Base-by-base conservation (phyloP, 2,113 vertebrate species). In the Lamprologus sp. region DNA sequence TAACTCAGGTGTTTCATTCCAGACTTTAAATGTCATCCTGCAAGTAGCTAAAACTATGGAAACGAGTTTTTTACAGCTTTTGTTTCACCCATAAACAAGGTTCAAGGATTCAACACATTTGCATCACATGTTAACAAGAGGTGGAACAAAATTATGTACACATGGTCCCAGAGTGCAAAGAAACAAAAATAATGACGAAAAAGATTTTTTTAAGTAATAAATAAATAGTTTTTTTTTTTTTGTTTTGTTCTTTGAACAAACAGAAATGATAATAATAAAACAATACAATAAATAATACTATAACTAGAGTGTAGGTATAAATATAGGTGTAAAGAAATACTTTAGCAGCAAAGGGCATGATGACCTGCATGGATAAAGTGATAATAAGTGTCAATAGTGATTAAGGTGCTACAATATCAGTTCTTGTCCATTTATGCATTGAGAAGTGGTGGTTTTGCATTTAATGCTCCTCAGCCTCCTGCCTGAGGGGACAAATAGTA, bases 361-460 rank as follows among this genome's bases (percentile, higher is more conserved):
- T 21, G 51, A 53, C 51, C 1, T 0, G 5, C 51, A 53, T 0
- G 0, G 51, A 53, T 53, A 53, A 53, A 53, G 19, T 21, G 9
- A 53, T n/a, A 53, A 53, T 53, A 53, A n/a, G 49, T 53, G 49
- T 53, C 0, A 53, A 6, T 6, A 53, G 1, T n/a, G 49, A 5
- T 53, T 53, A n/a, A 53, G 49, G 19, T 53, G 49, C 49, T 53
- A 53, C 49, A 53, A 53, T 53, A n/a, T 3, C 19, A 53, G 49
- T 53, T 53, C 9, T 53, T 53, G 49, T 53, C 0, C 49, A 53
- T 51, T 51, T 10, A 51, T 53, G 49, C 49, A 53, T 10, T 53
- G 19, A 3, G 19, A 0, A 53, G 5, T 53, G 51, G 54, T 56
- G 54, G 4, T 4, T 56, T 26, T 56, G 23, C 11, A 56, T 26